Conservation (phyloP, 2,888 invertebrate species). For the Sinopyrophorus schimmeli region DNA sequence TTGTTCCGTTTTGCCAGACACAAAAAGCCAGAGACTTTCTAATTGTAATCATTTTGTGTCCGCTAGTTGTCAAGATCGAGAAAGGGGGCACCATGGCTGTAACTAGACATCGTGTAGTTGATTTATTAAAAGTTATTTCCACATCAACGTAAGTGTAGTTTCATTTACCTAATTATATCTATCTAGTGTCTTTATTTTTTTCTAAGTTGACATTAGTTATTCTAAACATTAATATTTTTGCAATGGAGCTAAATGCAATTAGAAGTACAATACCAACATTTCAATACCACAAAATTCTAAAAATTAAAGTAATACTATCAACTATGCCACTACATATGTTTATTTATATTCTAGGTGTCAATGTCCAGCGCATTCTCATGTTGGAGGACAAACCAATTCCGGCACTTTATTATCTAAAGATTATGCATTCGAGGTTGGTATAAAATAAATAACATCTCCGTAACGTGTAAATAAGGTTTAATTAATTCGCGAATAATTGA, state of each 20-base stretch:
- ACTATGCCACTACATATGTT: constrained; percentile 5
- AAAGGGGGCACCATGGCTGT: too few species aligned
- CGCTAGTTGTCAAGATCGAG: constrained; percentile 21
- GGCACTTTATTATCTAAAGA: constrained; percentile 69
- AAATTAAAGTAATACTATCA: too few species aligned
- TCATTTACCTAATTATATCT: constrained; percentile 1
- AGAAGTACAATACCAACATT: too few species aligned
- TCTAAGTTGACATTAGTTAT: too few species aligned
- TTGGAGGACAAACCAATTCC: constrained; percentile 44
- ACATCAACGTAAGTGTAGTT: constrained; percentile 27
- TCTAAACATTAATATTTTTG: too few species aligned
- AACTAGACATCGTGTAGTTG: constrained; percentile 23
- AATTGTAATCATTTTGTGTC: too few species aligned
- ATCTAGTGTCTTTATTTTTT: background rate
- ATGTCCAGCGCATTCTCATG: constrained; percentile 75
- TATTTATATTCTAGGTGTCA: constrained; percentile 62
- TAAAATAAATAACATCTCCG: too few species aligned
- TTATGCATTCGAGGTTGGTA: constrained; percentile 82
- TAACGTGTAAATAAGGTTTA: constrained; percentile 35
- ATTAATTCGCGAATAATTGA: background rate
- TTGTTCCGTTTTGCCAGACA: too few species aligned
- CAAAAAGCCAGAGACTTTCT: too few species aligned
- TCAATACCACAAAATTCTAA: too few species aligned
- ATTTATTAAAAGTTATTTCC: constrained; percentile 27
- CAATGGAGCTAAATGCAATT: too few species aligned